Percentiles rank a stretch among this genome's conserved stretches.
Evolutionary conservation across 2,888 invertebrate species (phyloP).

Genomic region (Hypolimnas misippus): DNA sequence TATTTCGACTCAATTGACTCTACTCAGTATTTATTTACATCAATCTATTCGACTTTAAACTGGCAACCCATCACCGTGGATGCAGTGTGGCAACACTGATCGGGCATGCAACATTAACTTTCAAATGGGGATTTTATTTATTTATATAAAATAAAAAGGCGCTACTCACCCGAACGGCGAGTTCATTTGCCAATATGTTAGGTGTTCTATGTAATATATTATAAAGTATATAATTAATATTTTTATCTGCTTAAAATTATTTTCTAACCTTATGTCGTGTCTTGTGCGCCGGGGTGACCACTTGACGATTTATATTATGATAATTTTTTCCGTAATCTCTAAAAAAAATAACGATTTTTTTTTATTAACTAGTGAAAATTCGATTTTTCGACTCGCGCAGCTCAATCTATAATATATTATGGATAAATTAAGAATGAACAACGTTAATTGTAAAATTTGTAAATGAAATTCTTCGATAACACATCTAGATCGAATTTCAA

Average conservation of each 20-base stretch:
- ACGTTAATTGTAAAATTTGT: too few species aligned
- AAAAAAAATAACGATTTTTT: background rate
- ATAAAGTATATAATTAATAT: slow-evolving; percentile 36
- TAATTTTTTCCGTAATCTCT: background rate
- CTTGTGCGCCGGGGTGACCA: slow-evolving; percentile 60
- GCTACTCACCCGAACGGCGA: slow-evolving; percentile 13
- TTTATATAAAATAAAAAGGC: slow-evolving; percentile 4
- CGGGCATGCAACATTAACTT: slow-evolving; percentile 24
- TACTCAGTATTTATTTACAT: slow-evolving; percentile 5
- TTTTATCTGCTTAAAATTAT: slow-evolving; percentile 63
- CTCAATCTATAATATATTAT: background rate
- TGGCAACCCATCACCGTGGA: slow-evolving; percentile 33
- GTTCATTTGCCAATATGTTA: slow-evolving; percentile 12
- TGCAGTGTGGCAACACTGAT: slow-evolving; percentile 11
- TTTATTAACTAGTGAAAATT: too few species aligned
- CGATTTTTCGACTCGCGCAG: background rate
- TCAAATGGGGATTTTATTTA: slow-evolving; percentile 1
- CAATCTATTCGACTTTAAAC: slow-evolving; percentile 11
- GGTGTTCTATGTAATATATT: background rate
- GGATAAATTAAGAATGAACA: too few species aligned
- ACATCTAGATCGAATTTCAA: background rate
- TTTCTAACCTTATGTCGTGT: slow-evolving; percentile 71
- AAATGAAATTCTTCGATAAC: too few species aligned
- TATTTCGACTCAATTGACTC: background rate
- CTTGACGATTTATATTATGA: slow-evolving; percentile 56